A percentile compares a stretch with the other conserved stretches of the same genome.
Conservation (phyloP, 2,797 vertebrate genomes). For the Alfaro cultratus region DNA sequence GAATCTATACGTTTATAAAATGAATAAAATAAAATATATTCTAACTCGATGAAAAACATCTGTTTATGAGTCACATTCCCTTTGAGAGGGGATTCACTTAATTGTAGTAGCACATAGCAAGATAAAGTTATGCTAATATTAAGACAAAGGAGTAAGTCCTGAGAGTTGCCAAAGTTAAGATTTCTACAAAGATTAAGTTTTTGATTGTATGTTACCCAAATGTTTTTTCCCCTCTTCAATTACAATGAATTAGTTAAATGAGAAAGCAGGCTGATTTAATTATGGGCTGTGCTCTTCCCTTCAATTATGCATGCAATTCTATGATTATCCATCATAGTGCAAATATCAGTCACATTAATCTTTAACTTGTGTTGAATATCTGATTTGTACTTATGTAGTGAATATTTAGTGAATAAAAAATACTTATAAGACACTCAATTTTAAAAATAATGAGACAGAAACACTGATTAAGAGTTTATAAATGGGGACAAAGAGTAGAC, state of each 20-base stretch:
- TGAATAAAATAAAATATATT: no score
- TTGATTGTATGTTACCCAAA: neutral
- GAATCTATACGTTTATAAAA: neutral
- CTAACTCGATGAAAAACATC: neutral
- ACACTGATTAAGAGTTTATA: neutral
- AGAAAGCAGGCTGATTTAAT: conserved; percentile 51
- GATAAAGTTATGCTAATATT: neutral
- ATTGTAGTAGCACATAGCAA: neutral
- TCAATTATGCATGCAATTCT: conserved; percentile 40
- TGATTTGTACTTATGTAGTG: neutral
- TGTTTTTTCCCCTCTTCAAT: conserved; percentile 27
- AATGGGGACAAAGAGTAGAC: conserved; percentile 9
- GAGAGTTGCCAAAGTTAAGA: neutral
- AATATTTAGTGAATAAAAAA: conserved; percentile 6
- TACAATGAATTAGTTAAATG: conserved; percentile 45
- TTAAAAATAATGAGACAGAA: neutral
- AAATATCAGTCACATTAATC: conserved; percentile 43
- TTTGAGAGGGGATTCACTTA: neutral
- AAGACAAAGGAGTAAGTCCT: neutral
- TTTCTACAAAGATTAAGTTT: neutral
- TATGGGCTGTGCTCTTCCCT: conserved; percentile 35
- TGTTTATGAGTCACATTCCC: neutral
- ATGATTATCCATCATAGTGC: conserved; percentile 43
- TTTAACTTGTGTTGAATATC: conserved; percentile 2
- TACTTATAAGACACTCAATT: neutral